Base-by-base conservation (phyloP, 2,113 vertebrate genomes). In the Oreochromis spilurus region DNA sequence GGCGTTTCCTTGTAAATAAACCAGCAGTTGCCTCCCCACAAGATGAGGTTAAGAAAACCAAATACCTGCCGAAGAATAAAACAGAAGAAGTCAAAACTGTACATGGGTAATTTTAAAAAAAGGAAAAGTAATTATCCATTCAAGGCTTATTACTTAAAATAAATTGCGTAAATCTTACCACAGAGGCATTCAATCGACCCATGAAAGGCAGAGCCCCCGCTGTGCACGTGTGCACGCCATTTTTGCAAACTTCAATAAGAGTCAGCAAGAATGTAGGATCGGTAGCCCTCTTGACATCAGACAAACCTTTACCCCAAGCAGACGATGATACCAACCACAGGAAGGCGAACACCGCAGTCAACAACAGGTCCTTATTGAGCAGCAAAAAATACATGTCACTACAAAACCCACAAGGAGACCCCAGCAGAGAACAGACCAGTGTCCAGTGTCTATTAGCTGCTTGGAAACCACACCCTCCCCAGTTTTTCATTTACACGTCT, bases 21-120 rank as follows among this genome's bases (percentile, higher is more conserved):
- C 98, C 98, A 99, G 95, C 97, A 97, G 96, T 98, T 99, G 84
- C 98, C 97, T 4, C 96, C 96, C 98, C 98, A 99, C 91, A 99
- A 95, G 92, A 98, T 95, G 81, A 99, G 96, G 93, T 98, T 99
- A 93, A 99, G 96, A 91, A 99, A 99, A 67, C 98, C 98, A 55
- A 98, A 98, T 87, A 98, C 97, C 98, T 99, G 96, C 29, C 52
- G 38, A 75, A 60, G 7, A 57, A 54, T 14, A 34, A 83, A 11
- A 34, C 4, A 4, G 2, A 4, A 72, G 2, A 3, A 29, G 31
- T 91, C 10, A 87, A 75, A 16, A 16, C 3, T 45, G 67, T 26
- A 6, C 40, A 14, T 72, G 67, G 0, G 38, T 4, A 6, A 17
- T 45, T 65, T 0, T 0, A 11, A 40, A 17, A 24, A 50, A 60